Conservation (phyloP, 2,797 vertebrate species). For the Pelochelys cantorii region DNA sequence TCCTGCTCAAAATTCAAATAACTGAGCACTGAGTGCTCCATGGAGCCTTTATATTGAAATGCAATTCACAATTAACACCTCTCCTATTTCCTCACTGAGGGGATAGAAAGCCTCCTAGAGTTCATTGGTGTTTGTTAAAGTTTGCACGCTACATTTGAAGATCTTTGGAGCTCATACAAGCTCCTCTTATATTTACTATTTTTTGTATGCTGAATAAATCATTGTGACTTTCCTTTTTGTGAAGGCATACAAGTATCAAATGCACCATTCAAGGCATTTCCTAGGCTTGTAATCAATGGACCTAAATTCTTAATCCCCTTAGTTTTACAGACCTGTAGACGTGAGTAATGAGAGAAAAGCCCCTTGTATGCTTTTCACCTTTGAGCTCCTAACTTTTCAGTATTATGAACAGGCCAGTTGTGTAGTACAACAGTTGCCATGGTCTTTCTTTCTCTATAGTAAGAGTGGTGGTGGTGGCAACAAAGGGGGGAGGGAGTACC, state of each 20-base stretch:
- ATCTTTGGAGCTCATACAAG: slow-evolving; percentile 59
- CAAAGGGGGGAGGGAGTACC: neutral
- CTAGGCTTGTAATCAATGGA: slow-evolving; percentile 72
- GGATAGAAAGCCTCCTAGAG: slow-evolving; percentile 70
- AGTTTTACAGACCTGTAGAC: slow-evolving; percentile 65
- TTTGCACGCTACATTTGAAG: slow-evolving; percentile 39
- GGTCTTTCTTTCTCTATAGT: slow-evolving; percentile 59
- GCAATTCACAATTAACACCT: slow-evolving; percentile 74
- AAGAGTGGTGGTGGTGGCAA: neutral
- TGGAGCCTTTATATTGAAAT: slow-evolving; percentile 76
- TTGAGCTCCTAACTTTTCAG: slow-evolving; percentile 46
- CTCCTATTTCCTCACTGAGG: slow-evolving; percentile 64
- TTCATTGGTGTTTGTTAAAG: slow-evolving; percentile 63
- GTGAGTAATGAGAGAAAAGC: slow-evolving; percentile 65
- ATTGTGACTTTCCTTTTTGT: slow-evolving; percentile 67
- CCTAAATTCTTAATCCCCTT: slow-evolving; percentile 72
- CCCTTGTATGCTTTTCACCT: slow-evolving; percentile 63
- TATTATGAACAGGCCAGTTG: slow-evolving; percentile 32
- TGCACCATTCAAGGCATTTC: slow-evolving; percentile 62
- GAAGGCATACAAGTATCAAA: slow-evolving; percentile 68
- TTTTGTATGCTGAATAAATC: slow-evolving; percentile 47
- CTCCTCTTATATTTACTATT: slow-evolving; percentile 50
- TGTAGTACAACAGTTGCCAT: slow-evolving; percentile 48
- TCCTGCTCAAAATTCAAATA: slow-evolving; percentile 73
- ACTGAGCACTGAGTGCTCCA: slow-evolving; percentile 67